phyloP scores from a whole-genome alignment of 1,140 invertebrate species.

The Drosophila persimilis region DNA sequence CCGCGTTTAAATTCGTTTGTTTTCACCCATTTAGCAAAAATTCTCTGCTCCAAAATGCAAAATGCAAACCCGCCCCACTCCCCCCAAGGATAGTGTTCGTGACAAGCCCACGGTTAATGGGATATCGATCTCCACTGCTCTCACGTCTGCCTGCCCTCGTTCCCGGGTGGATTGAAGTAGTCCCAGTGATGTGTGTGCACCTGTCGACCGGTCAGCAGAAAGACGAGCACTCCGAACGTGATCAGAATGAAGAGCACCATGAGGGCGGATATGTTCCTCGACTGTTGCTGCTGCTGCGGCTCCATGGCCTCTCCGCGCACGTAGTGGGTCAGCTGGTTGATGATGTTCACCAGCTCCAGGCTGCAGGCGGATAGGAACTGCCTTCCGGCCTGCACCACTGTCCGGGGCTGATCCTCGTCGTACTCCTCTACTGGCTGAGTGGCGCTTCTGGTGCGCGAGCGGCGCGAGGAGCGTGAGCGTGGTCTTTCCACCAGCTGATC shows the following conservation, averaged over 20 bases:
- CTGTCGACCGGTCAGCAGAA: conserved; percentile 85
- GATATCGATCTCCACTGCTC: conserved; percentile 3
- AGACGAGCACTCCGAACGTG: conserved; percentile 86
- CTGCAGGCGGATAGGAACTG: conserved; percentile 88
- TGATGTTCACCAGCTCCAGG: conserved; percentile 85
- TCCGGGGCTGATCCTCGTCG: conserved; percentile 81
- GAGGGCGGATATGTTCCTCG: conserved; percentile 87
- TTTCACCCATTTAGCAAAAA: conserved; percentile 27
- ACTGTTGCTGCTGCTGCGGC: conserved; percentile 55
- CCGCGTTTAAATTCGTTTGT: conserved; percentile 76
- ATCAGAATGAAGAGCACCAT: conserved; percentile 90
- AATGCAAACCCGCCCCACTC: conserved; percentile 38
- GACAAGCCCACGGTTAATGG: neutral
- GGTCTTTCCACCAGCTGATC: conserved; percentile 79
- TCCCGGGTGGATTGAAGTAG: conserved; percentile 90
- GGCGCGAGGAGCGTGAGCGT: conserved; percentile 67
- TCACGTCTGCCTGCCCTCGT: conserved; percentile 79
- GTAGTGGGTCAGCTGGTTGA: conserved; percentile 87
- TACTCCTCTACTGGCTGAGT: conserved; percentile 75
- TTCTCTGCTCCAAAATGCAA: conserved; percentile 73
- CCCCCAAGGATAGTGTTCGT: conserved; percentile 33
- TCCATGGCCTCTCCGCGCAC: conserved; percentile 84
- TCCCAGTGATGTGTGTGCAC: conserved; percentile 93
- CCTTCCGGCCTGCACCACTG: conserved; percentile 86
- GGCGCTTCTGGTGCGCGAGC: conserved; percentile 79